phyloP scores from a whole-genome alignment of 2,113 vertebrate species.

The Crocuta crocuta region DNA sequence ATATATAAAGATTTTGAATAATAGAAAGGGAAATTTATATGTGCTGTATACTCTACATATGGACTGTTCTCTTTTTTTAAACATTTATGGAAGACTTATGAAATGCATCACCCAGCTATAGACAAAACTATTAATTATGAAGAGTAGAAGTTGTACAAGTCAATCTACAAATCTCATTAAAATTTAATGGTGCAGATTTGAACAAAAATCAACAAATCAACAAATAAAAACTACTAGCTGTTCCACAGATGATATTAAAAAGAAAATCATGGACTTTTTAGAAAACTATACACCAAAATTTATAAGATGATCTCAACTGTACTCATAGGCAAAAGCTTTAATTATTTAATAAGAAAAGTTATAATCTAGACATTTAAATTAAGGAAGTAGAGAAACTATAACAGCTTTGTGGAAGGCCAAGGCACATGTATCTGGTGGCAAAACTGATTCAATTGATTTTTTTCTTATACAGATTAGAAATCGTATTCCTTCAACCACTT shows the following conservation, averaged over 20 bases:
- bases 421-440: not conserved
- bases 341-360: not conserved
- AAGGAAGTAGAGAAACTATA: not conserved
- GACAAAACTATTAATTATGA: not conserved
- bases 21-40: not conserved
- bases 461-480: not conserved
- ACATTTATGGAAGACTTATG: not conserved
- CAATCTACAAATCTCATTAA: not conserved
- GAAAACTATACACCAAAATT: not conserved
- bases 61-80: not conserved
- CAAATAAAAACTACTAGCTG: not conserved
- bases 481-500: not conserved
- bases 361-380: not conserved
- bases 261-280: not conserved
- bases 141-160: not conserved
- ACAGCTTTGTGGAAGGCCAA: not conserved
- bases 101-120: not conserved
- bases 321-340: not conserved
- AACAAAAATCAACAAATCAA: not conserved
- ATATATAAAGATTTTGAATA: not conserved
- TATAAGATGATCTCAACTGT: not conserved
- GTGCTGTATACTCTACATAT: not conserved
- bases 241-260: not conserved
- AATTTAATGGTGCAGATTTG: not conserved
- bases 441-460: not conserved